Percentiles rank a stretch among this genome's conserved stretches.
phyloP scores from a whole-genome alignment of 2,888 invertebrate species.

The Neocrepidodera transversa region DNA sequence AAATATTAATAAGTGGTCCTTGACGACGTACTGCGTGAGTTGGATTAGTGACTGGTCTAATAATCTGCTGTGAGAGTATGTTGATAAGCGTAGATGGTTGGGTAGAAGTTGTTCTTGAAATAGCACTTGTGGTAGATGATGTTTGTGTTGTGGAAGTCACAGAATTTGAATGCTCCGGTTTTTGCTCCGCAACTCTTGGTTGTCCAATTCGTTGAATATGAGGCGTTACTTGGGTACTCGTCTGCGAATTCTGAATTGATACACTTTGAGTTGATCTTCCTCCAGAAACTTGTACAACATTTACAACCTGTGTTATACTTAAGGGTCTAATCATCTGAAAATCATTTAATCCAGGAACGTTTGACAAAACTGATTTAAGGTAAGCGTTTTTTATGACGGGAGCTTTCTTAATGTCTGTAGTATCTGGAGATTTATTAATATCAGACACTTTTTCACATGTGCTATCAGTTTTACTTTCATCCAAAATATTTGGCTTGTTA shows the following conservation, averaged over 20 bases:
- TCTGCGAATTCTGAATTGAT: constrained; percentile 54
- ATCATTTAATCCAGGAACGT: constrained; percentile 66
- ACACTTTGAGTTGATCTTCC: constrained; percentile 48
- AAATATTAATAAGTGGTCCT: constrained; percentile 57
- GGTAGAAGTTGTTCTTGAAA: constrained; percentile 51
- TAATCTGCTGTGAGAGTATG: constrained; percentile 63
- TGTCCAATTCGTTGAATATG: constrained; percentile 62
- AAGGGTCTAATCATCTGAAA: constrained; percentile 68
- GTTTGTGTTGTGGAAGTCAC: constrained; percentile 33
- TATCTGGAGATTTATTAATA: not conserved
- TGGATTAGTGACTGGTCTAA: constrained; percentile 56
- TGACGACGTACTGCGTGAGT: constrained; percentile 49
- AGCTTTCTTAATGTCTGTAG: not conserved
- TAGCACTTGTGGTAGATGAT: constrained; percentile 38
- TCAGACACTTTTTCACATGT: constrained; percentile 1
- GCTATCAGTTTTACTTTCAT: constrained; percentile 17
- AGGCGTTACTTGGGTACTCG: constrained; percentile 60
- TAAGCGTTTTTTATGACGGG: constrained; percentile 22
- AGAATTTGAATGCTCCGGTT: constrained; percentile 47
- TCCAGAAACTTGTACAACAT: constrained; percentile 59
- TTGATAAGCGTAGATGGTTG: constrained; percentile 62
- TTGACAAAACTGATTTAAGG: constrained; percentile 56
- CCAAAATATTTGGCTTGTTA: constrained; percentile 17
- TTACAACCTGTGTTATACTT: constrained; percentile 57
- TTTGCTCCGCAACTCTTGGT: constrained; percentile 54